Base-by-base conservation (phyloP, 2,797 vertebrate genomes). In the Lagodon rhomboides region DNA sequence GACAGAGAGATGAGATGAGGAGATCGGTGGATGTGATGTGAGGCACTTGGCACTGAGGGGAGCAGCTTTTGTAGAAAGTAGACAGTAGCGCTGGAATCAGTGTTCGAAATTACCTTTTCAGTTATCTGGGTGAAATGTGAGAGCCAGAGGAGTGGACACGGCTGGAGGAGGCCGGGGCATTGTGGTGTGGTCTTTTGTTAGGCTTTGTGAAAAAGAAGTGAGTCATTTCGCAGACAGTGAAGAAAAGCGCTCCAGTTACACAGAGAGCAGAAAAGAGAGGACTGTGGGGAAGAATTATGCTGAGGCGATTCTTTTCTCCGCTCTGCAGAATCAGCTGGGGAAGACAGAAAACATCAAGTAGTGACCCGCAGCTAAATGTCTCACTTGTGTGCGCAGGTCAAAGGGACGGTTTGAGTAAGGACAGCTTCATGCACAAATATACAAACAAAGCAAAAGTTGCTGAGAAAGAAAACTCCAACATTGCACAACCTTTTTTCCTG, bases 251-350 rank as follows among this genome's bases (percentile, higher is more conserved):
- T 94, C 90, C 62, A 23, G 90, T 94, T 93, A 93, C 94, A 92
- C 78, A 79, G 66, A 73, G 74, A 83, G 63, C 54, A 79, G 74
- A 79, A 81, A 78, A 72, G 80, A 80, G 71, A 84, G 73, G 76
- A 75, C 74, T 90, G 91, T 74, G 84, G 89, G 83, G 80, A 86
- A 67, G 85, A 89, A 89, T 89, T 89, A 34, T 95, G 93, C 94
- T 94, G 93, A 93, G 91, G 89, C 90, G 2, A 77, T 86, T 79
- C 78, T 91, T 91, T 91, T 91, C 72, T 89, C 84, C 54, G 7
- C 87, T 90, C 76, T 88, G 89, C 89, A 93, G 86, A 93, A 93
- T 94, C 93, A 95, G 93, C 94, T 94, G 91, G 84, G 80, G 70
- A 79, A 85, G 78, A 79, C 44, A 64, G 68, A 89, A 79, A 85